phyloP scores from a whole-genome alignment of 2,888 invertebrate species.

The Drosophila austrosaltans region DNA sequence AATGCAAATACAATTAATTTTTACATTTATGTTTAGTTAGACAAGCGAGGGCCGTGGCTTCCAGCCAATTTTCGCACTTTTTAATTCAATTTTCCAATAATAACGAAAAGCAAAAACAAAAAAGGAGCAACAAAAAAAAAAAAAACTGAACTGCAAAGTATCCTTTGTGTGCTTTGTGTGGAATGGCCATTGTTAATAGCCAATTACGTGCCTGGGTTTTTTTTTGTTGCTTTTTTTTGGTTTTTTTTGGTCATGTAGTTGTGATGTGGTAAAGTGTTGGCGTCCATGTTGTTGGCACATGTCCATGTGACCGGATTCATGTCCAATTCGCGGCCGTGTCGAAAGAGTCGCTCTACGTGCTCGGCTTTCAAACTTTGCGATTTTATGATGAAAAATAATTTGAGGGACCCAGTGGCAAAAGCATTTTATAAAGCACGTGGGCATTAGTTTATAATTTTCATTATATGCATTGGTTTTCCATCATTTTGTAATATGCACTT shows the following conservation, averaged over 20 bases:
- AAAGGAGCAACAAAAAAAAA: conserved; percentile 15
- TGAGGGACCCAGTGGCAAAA: background rate
- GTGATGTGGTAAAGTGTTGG: conserved; percentile 14
- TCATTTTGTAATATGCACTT: conserved; percentile 31
- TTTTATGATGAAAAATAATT: conserved; percentile 57
- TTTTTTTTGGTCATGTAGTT: conserved; percentile 13
- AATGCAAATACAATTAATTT: conserved; percentile 70
- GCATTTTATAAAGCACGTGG: conserved; percentile 1
- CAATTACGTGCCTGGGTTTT: conserved; percentile 66
- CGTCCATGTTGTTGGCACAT: conserved; percentile 29
- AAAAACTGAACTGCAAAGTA: conserved; percentile 24
- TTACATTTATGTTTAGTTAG: conserved; percentile 69
- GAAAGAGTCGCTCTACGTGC: conserved; percentile 62
- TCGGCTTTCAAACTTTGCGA: conserved; percentile 67
- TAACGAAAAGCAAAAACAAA: conserved; percentile 18
- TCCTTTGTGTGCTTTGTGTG: conserved; percentile 53
- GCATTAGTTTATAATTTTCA: conserved; percentile 58
- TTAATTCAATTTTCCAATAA: conserved; percentile 73
- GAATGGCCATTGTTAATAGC: conserved; percentile 66
- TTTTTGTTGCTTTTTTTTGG: conserved; percentile 1
- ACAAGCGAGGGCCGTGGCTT: conserved; percentile 20
- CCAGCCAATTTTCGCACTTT: conserved; percentile 66
- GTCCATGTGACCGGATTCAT: conserved; percentile 29
- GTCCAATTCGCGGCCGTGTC: conserved; percentile 43
- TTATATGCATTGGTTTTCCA: conserved; percentile 16